These are phyloP conservation scores for Phasianus colchicus DNA, from an alignment of 2,113 vertebrate genomes.

Conservation along the genomic window DNA sequence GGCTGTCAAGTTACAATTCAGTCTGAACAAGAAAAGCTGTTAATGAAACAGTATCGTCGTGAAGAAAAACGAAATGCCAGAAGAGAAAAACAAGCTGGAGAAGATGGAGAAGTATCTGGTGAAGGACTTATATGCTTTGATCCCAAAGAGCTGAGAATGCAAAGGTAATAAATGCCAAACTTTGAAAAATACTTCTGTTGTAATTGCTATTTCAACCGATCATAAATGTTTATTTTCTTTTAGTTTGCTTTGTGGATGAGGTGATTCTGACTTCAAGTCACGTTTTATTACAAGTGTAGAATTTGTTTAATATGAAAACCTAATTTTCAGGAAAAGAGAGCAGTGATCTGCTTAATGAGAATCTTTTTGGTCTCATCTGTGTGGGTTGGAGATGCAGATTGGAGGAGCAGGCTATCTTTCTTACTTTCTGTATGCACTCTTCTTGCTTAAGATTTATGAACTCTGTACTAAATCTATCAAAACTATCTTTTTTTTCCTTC, in stretches of 20 bases:
- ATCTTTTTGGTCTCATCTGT: slow-evolving; percentile 73
- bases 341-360: slow-evolving; percentile 86
- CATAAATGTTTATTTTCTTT: slow-evolving; percentile 35
- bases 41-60: slow-evolving; percentile 92
- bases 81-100: slow-evolving; percentile 84
- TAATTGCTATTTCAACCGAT: slow-evolving; percentile 54
- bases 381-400: slow-evolving; percentile 77
- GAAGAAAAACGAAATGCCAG: slow-evolving; percentile 92
- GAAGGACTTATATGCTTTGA: slow-evolving; percentile 86
- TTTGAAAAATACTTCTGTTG: slow-evolving; percentile 49
- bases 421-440: neutral
- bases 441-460: slow-evolving; percentile 72
- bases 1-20: slow-evolving; percentile 97
- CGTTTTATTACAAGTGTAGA: slow-evolving; percentile 49
- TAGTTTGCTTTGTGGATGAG: slow-evolving; percentile 52
- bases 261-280: slow-evolving; percentile 61
- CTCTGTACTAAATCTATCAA: slow-evolving; percentile 58
- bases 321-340: slow-evolving; percentile 77
- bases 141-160: slow-evolving; percentile 90
- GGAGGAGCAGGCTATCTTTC: slow-evolving; percentile 73
- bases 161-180: slow-evolving; percentile 83
- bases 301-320: slow-evolving; percentile 72
- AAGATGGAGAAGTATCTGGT: slow-evolving; percentile 82
- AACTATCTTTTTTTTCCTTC: slow-evolving; percentile 46
- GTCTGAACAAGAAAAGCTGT: slow-evolving; percentile 93